These are phyloP conservation scores for Agrotis puta DNA, from an alignment of 2,888 invertebrate species.

Conservation along the genomic window DNA sequence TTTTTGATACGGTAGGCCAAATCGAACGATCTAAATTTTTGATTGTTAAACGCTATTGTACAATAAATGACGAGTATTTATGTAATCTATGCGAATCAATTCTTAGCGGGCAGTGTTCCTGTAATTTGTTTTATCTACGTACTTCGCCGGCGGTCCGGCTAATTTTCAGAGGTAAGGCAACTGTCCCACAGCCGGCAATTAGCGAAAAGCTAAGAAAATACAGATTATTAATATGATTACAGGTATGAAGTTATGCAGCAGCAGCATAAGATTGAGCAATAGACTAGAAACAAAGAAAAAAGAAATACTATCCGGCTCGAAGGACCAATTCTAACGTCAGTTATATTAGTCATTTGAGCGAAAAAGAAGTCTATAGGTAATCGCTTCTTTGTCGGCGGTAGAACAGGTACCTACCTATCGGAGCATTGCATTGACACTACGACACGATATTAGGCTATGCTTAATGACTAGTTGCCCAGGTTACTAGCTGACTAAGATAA, in stretches of 20 bases:
- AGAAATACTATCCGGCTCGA: no score
- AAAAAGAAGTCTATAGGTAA: no score
- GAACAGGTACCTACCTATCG: neutral
- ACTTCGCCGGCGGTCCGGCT: constrained; percentile 9
- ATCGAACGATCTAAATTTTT: no score
- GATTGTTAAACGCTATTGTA: no score
- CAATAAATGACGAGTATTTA: neutral
- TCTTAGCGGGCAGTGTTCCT: constrained; percentile 17
- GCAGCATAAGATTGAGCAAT: no score
- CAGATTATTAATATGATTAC: no score
- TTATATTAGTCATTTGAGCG: no score
- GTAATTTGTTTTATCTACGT: constrained; percentile 19
- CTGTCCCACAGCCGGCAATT: neutral
- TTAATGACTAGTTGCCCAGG: neutral
- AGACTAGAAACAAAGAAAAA: no score
- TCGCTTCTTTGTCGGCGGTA: neutral
- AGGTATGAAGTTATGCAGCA: no score
- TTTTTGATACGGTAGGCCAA: no score
- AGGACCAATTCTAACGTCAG: no score
- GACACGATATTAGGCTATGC: constrained; percentile 29
- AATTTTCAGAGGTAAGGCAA: constrained; percentile 24
- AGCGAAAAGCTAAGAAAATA: neutral
- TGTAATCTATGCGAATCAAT: constrained; percentile 17
- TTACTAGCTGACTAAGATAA: constrained; percentile 19
- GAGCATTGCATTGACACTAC: constrained; percentile 35